phyloP scores from a whole-genome alignment of 2,113 vertebrate genomes.

The Ginglymostoma cirratum region DNA sequence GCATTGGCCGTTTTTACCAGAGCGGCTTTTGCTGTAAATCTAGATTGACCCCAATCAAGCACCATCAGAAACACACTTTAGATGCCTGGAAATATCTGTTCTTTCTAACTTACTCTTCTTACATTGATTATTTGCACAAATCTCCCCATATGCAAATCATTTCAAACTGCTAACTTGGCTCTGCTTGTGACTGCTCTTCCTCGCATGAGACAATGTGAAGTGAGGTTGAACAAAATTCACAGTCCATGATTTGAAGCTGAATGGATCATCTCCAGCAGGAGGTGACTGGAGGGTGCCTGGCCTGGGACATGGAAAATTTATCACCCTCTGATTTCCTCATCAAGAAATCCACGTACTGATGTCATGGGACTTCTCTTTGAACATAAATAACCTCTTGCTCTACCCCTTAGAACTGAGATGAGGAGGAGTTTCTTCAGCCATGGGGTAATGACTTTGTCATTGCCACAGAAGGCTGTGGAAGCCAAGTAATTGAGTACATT shows the following conservation, averaged over 20 bases:
- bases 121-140: background rate
- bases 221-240: background rate
- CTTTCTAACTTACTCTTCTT: background rate
- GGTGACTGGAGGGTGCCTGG: background rate
- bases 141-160: background rate
- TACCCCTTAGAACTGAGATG: no score
- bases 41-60: background rate
- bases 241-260: background rate
- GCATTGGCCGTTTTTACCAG: background rate
- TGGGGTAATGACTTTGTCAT: no score
- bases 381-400: background rate
- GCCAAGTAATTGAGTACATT: no score
- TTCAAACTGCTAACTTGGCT: no score
- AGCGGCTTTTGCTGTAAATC: background rate
- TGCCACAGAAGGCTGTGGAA: no score
- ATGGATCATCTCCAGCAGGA: background rate
- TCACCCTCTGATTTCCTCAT: background rate
- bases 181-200: no score
- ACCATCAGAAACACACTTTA: background rate
- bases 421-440: no score
- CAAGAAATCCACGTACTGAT: background rate
- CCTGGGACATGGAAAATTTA: background rate
- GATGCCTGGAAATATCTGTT: background rate
- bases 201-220: background rate
- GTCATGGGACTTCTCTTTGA: background rate